Evolutionary conservation across 2,797 vertebrate species (phyloP).

Genomic region (Pelobates cultripes): DNA sequence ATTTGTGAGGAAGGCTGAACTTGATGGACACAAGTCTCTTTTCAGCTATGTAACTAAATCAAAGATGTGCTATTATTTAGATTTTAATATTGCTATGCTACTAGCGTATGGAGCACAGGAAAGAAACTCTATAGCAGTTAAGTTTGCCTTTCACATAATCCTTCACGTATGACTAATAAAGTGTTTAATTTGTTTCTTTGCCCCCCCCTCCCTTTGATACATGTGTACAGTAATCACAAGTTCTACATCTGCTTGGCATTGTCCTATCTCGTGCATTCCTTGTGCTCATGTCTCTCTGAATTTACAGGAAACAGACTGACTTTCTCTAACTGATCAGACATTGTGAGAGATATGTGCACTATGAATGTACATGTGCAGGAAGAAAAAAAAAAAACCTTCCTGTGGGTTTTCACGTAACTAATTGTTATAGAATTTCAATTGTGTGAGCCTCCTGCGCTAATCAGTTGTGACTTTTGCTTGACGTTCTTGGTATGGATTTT

Average conservation of each 20-base stretch:
- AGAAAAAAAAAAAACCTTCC: not conserved
- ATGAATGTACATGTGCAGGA: not conserved
- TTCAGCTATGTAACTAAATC: too few relatives aligned
- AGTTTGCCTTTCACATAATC: not conserved
- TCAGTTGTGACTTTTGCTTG: too few relatives aligned
- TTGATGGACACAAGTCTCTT: too few relatives aligned
- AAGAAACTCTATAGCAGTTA: not conserved
- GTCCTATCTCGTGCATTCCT: slow-evolving; percentile 42
- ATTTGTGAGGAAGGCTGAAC: too few relatives aligned
- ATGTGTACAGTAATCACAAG: slow-evolving; percentile 14
- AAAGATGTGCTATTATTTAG: too few relatives aligned
- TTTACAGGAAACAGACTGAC: slow-evolving; percentile 10
- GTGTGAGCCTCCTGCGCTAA: too few relatives aligned
- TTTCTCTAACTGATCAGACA: slow-evolving; percentile 12
- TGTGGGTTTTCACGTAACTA: too few relatives aligned
- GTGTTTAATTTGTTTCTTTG: not conserved
- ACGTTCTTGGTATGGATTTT: too few relatives aligned
- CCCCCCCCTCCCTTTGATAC: not conserved
- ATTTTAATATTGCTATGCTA: too few relatives aligned
- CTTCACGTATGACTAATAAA: not conserved
- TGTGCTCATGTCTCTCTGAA: slow-evolving; percentile 29
- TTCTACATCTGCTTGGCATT: slow-evolving; percentile 19
- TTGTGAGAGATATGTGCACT: too few relatives aligned
- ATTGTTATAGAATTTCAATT: too few relatives aligned
- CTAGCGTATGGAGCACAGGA: too few relatives aligned